Evolutionary conservation across 2,888 invertebrate genomes (phyloP), one percentile per base, ranked within the genome.

Genomic region (Thymelicus acteon): DNA sequence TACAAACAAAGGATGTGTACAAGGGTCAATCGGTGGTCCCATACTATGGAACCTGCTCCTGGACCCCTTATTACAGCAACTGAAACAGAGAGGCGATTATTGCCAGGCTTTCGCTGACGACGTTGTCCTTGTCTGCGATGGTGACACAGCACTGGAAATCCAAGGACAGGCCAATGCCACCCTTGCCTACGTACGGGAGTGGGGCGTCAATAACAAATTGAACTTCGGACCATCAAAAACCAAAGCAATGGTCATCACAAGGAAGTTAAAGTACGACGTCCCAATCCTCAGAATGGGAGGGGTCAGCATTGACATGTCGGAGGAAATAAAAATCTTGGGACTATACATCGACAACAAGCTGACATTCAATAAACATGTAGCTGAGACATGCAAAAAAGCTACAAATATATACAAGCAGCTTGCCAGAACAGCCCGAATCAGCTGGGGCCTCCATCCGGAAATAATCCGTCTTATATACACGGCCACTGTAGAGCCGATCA

Each of bases 1-100:
- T 2, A 40, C 40, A 1, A 6, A 6, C 0, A 40, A 40, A 2
- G 40, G 40, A 2, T 40, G 40, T 7, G 40, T 40, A 40, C 40
- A 40, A 2, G 40, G 40, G 7, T 40, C 40, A 7, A 40, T 40
- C 1, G 48, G 66, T 0, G 66, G 66, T 12, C 58, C 66, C 0
- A 48, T 44, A 0, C 57, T 65, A 1, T 66, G 66, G 66, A 66
- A 66, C 48, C n/a, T 66, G 31, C 7, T 66, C 0, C 44, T 66
- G n/a, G 58, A 66, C 24, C 47, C 66, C 10, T 19, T 66, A 7
- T 12, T 66, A 7, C n/a, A 48, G 24, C n/a, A 3, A 24, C 24
- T 24, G 2, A 24, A 24, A 2, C 24, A 6, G 47, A 12, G 24
- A 7, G 66, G 57, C 1, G 15, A 31, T 2, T 48, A 58, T 2